phyloP scores from a whole-genome alignment of 2,797 vertebrate genomes.

The Xiphorhynchus erythropygius region DNA sequence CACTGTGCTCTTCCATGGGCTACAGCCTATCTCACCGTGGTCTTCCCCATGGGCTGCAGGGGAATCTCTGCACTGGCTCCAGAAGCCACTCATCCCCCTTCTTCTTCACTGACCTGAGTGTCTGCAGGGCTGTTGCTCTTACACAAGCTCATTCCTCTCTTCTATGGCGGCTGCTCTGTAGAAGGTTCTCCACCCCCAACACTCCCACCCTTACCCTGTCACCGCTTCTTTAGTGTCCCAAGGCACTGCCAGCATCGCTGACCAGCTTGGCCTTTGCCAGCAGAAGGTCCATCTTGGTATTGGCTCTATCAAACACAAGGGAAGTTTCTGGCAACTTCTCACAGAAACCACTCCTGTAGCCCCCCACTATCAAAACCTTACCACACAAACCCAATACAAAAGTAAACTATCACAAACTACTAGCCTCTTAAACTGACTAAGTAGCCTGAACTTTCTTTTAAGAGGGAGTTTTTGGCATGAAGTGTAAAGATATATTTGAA shows the following conservation, averaged over 20 bases:
- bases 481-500: neutral
- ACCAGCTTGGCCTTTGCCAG: accelerated
- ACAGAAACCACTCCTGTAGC: neutral
- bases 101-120: neutral
- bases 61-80: neutral
- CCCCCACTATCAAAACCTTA: neutral
- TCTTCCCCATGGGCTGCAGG: no score
- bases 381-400: neutral
- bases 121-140: neutral
- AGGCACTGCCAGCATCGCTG: neutral
- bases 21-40: no score
- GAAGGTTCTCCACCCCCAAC: no score
- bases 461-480: neutral
- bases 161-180: no score
- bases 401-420: neutral
- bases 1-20: neutral
- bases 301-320: neutral
- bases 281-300: accelerated
- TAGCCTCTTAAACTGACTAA: neutral
- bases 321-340: neutral
- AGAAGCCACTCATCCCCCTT: neutral
- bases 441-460: neutral
- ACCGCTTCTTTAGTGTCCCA: no score
- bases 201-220: no score
- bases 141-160: neutral